These are phyloP conservation scores for Notodromas monacha DNA, from an alignment of 2,888 invertebrate genomes.

Conservation along the genomic window DNA sequence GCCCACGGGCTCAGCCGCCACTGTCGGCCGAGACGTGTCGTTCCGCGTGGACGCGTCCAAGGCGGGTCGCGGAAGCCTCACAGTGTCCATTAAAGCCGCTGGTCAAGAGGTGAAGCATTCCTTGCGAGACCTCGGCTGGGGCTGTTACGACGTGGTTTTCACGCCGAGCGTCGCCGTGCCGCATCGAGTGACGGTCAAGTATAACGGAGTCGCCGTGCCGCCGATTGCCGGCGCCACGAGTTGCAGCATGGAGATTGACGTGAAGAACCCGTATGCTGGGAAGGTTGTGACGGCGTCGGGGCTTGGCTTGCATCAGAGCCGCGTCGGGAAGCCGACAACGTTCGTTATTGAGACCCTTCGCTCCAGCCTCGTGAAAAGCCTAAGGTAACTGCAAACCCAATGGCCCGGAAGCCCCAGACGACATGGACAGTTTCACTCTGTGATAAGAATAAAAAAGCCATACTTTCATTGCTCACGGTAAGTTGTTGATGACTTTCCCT, in stretches of 20 bases:
- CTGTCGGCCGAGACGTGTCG: constrained; percentile 17
- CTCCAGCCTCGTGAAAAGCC: too few species aligned
- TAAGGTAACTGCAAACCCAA: too few species aligned
- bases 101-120: constrained; percentile 47
- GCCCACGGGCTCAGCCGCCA: too few species aligned
- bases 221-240: constrained; percentile 24
- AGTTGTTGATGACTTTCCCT: too few species aligned
- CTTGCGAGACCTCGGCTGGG: constrained; percentile 33
- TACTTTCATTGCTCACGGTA: too few species aligned
- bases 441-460: too few species aligned
- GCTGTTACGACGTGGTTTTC: constrained; percentile 47
- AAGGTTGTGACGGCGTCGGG: constrained; percentile 43
- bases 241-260: constrained; percentile 25
- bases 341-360: constrained; percentile 66
- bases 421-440: too few species aligned
- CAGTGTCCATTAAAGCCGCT: constrained; percentile 44
- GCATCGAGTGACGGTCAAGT: constrained; percentile 49
- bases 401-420: too few species aligned
- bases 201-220: constrained; percentile 58
- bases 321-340: constrained; percentile 42
- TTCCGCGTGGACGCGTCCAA: constrained; percentile 32
- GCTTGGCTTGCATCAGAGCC: constrained; percentile 49
- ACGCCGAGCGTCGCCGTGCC: constrained; percentile 58
- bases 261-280: constrained; percentile 28
- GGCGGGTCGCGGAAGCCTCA: constrained; percentile 51